Percentiles rank a stretch among this genome's conserved stretches.
Evolutionary conservation across 2,113 vertebrate genomes (phyloP).

Genomic region (Vidua macroura): DNA sequence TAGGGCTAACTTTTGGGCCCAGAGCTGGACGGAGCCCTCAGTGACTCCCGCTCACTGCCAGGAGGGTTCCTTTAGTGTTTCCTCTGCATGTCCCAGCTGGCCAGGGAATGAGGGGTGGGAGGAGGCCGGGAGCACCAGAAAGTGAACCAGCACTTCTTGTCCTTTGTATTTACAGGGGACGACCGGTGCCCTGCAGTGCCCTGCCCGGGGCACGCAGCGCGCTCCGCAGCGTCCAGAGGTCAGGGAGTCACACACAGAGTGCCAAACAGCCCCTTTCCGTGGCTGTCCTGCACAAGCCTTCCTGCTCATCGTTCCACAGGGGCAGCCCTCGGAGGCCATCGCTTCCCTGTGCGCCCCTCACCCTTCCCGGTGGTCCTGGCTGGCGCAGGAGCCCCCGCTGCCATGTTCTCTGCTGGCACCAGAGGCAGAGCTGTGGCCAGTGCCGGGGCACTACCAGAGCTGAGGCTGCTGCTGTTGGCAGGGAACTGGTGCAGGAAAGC

Average conservation of each 20-base stretch:
- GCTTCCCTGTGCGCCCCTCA: slow-evolving; percentile 58
- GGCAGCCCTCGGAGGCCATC: slow-evolving; percentile 51
- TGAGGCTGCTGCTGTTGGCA: neutral
- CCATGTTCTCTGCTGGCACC: neutral
- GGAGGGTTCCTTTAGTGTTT: slow-evolving; percentile 67
- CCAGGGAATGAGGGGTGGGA: neutral
- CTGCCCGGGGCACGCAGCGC: slow-evolving; percentile 44
- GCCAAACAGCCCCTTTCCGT: neutral
- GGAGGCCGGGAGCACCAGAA: slow-evolving; percentile 69
- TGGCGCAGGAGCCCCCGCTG: slow-evolving; percentile 26
- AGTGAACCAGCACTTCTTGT: slow-evolving; percentile 97
- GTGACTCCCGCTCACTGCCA: neutral
- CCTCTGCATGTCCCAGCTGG: slow-evolving; percentile 19
- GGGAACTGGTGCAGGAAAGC: neutral
- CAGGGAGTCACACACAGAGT: neutral
- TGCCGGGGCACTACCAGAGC: neutral
- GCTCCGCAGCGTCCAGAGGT: slow-evolving; percentile 66
- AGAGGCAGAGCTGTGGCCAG: neutral
- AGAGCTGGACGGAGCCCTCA: neutral
- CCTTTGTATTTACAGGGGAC: slow-evolving; percentile 39
- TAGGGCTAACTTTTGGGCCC: neutral
- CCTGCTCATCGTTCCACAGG: slow-evolving; percentile 80
- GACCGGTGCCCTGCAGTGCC: neutral
- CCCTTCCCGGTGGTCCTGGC: slow-evolving; percentile 57
- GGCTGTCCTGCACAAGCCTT: neutral